Evolutionary conservation across 2,797 vertebrate genomes (phyloP).

Genomic region (Diplodus sargus): DNA sequence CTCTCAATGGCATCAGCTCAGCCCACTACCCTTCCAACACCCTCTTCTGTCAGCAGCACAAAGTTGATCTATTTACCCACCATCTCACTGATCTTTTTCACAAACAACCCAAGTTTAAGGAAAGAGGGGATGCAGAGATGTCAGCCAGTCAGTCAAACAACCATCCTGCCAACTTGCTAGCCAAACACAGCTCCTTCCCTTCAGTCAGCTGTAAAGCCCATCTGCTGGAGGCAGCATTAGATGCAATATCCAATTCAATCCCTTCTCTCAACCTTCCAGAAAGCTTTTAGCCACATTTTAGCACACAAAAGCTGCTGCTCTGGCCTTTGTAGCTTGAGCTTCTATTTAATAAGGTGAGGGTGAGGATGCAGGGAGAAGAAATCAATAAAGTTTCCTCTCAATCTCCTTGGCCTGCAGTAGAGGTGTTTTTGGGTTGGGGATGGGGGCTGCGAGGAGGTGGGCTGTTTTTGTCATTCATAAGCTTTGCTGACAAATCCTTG

Average conservation of each 20-base stretch:
- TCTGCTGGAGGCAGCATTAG: slow-evolving; percentile 84
- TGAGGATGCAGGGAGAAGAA: slow-evolving; percentile 82
- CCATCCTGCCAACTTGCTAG: slow-evolving; percentile 52
- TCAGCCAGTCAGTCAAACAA: slow-evolving; percentile 73
- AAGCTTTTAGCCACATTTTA: slow-evolving; percentile 98
- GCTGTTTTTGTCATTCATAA: slow-evolving; percentile 97
- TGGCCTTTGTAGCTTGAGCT: slow-evolving; percentile 93
- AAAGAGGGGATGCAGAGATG: slow-evolving; percentile 71
- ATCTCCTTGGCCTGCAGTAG: slow-evolving; percentile 89
- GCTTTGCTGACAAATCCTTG: slow-evolving; percentile 98
- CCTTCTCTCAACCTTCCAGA: slow-evolving; percentile 86
- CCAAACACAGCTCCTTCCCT: slow-evolving; percentile 65
- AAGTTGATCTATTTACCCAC: slow-evolving; percentile 85
- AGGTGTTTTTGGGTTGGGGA: slow-evolving; percentile 86
- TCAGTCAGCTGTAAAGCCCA: slow-evolving; percentile 76
- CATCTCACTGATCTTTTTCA: slow-evolving; percentile 82
- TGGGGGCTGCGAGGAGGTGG: slow-evolving; percentile 59
- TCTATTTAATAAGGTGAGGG: slow-evolving; percentile 93
- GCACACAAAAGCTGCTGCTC: slow-evolving; percentile 93
- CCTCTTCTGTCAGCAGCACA: slow-evolving; percentile 80
- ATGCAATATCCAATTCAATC: slow-evolving; percentile 96
- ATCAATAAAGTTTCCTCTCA: slow-evolving; percentile 98
- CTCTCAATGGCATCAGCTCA: slow-evolving; percentile 69
- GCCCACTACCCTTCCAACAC: slow-evolving; percentile 61
- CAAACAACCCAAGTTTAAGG: slow-evolving; percentile 78